These are phyloP conservation scores for Gila robusta DNA, from an alignment of 2,797 vertebrate species.

Conservation along the genomic window DNA sequence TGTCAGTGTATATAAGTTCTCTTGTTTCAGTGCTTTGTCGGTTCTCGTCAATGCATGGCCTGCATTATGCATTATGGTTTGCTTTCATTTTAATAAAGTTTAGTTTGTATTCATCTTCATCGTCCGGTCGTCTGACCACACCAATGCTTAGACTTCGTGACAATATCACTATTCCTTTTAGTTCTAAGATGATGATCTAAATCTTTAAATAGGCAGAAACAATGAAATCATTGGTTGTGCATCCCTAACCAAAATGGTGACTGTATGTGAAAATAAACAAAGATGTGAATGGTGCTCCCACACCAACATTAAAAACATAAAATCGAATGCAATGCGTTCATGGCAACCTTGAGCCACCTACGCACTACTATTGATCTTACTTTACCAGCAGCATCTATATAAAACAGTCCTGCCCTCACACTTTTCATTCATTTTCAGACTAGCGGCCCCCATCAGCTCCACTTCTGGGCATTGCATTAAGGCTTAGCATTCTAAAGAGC, in stretches of 20 bases:
- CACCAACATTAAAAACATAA: slow-evolving; percentile 15
- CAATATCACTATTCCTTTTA: background rate
- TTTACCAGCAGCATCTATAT: slow-evolving; percentile 18
- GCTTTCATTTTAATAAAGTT: too few relatives aligned
- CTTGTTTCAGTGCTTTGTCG: too few relatives aligned
- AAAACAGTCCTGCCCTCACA: slow-evolving; percentile 32
- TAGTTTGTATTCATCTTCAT: too few relatives aligned
- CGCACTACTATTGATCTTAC: slow-evolving; percentile 22
- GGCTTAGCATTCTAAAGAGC: slow-evolving; percentile 52
- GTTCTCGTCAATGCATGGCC: too few relatives aligned
- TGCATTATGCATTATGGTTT: too few relatives aligned
- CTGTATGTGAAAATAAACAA: background rate
- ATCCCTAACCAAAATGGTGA: background rate
- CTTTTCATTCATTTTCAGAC: slow-evolving; percentile 33
- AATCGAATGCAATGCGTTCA: background rate
- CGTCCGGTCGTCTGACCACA: too few relatives aligned
- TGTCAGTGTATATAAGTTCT: too few relatives aligned
- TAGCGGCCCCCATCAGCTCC: slow-evolving; percentile 7
- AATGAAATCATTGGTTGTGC: background rate
- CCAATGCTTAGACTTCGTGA: too few relatives aligned
- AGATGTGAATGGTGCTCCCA: slow-evolving; percentile 10
- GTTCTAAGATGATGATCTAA: background rate
- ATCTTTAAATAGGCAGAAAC: background rate
- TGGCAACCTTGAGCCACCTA: slow-evolving; percentile 20
- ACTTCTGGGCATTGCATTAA: slow-evolving; percentile 39